Conservation (phyloP, 2,888 invertebrate genomes). For the Crocallis elinguaria region DNA sequence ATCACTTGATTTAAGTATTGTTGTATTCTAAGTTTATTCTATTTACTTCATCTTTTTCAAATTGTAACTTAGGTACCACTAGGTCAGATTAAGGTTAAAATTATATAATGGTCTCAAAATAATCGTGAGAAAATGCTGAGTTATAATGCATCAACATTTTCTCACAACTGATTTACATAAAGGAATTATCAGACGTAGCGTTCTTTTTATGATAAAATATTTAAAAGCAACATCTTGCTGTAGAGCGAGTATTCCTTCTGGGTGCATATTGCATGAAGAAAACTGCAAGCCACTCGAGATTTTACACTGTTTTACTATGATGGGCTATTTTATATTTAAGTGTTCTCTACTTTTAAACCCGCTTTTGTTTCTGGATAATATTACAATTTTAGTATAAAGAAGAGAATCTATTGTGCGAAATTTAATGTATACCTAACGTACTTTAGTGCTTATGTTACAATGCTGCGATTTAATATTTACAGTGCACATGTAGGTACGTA, state of each 20-base stretch:
- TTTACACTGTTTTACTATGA: constrained; percentile 50
- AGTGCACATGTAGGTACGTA: too few relatives aligned
- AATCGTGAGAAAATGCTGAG: background rate
- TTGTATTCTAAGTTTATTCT: too few relatives aligned
- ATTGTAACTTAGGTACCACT: too few relatives aligned
- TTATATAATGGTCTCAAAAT: background rate
- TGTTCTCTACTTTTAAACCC: constrained; percentile 36
- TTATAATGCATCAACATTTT: background rate
- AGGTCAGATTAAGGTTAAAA: too few relatives aligned
- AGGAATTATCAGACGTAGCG: background rate
- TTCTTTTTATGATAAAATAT: constrained; percentile 13
- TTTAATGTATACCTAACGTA: too few relatives aligned
- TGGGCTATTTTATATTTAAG: constrained; percentile 48
- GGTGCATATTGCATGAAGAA: constrained; percentile 50
- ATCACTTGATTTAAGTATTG: too few relatives aligned
- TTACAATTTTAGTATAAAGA: background rate
- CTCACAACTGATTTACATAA: constrained; percentile 1
- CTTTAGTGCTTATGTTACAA: too few relatives aligned
- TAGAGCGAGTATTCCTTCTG: constrained; percentile 44
- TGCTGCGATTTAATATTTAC: too few relatives aligned
- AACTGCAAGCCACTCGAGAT: constrained; percentile 55
- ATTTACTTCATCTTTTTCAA: too few relatives aligned
- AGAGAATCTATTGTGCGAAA: background rate
- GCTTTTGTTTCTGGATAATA: constrained; percentile 23
- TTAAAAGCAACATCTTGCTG: constrained; percentile 26